Conservation (phyloP, 2,113 vertebrate species). For the Pleuronectes platessa region DNA sequence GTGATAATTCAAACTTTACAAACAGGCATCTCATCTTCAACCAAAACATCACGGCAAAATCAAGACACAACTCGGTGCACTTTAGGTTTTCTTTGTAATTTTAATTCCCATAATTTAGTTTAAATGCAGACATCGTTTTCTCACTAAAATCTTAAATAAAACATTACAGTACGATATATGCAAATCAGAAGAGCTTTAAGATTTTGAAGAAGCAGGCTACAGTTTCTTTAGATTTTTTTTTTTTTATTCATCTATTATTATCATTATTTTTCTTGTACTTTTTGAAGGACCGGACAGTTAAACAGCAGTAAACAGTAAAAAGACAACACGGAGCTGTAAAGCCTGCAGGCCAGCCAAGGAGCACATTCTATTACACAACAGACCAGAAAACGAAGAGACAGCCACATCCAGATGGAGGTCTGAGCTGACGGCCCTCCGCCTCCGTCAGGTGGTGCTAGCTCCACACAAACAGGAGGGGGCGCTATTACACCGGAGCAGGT, state of each 20-base stretch:
- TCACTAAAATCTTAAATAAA: conserved; percentile 83
- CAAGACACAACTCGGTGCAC: conserved; percentile 44
- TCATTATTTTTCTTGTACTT: conserved; percentile 19
- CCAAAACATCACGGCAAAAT: conserved; percentile 5
- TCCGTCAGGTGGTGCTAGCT: conserved; percentile 26
- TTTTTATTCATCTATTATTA: conserved; percentile 32
- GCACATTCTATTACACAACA: conserved; percentile 66
- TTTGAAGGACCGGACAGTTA: conserved; percentile 66
- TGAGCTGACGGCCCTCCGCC: conserved; percentile 47
- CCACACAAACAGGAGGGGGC: conserved; percentile 39
- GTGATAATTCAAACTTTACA: neutral
- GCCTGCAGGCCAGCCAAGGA: conserved; percentile 75
- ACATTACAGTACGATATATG: conserved; percentile 85
- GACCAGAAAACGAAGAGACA: conserved; percentile 58
- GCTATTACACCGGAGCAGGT: conserved; percentile 52
- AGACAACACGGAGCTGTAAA: conserved; percentile 76
- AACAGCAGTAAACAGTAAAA: conserved; percentile 76
- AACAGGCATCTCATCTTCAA: neutral
- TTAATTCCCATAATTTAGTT: conserved; percentile 89
- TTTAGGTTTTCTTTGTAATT: conserved; percentile 83
- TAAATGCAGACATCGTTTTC: conserved; percentile 83
- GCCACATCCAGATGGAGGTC: conserved; percentile 61
- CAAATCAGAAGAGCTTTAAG: conserved; percentile 82
- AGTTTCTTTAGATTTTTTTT: conserved; percentile 53
- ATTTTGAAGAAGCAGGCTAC: conserved; percentile 76